These are phyloP conservation scores for Hormaphis cornu DNA, from an alignment of 1,140 invertebrate genomes.

Conservation along the genomic window DNA sequence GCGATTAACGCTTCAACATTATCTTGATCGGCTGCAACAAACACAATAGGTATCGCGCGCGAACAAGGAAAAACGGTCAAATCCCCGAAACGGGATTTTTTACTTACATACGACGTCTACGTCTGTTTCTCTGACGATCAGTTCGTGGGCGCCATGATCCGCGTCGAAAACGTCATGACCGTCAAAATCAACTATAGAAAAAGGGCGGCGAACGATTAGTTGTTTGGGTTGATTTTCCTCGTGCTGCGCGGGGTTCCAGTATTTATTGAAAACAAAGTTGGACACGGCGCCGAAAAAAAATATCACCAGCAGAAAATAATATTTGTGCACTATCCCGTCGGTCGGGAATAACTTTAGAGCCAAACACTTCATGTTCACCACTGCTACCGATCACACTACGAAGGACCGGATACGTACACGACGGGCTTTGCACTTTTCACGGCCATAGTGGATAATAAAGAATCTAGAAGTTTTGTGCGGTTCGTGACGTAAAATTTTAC, in stretches of 20 bases:
- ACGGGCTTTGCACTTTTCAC: background rate
- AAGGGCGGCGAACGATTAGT: background rate
- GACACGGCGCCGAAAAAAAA: background rate
- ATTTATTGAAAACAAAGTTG: background rate
- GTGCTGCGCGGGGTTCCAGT: background rate
- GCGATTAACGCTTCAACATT: constrained; percentile 69
- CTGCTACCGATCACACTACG: background rate
- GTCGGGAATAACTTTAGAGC: background rate
- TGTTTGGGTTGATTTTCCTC: background rate
- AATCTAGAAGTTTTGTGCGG: too few relatives aligned
- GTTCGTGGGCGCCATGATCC: background rate
- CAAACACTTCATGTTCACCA: constrained; percentile 4
- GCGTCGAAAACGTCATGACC: background rate
- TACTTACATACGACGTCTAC: constrained; percentile 19
- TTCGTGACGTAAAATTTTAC: background rate
- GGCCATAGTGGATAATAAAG: too few relatives aligned
- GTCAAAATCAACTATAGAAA: constrained; percentile 15
- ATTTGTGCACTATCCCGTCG: background rate
- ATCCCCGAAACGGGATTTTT: background rate
- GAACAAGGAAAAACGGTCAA: background rate
- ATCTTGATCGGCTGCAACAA: constrained; percentile 7
- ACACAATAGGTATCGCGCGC: background rate
- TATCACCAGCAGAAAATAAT: background rate
- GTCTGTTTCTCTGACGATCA: constrained; percentile 25
- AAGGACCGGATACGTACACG: background rate